phyloP scores from a whole-genome alignment of 2,888 invertebrate genomes.

The Pollenia labialis region DNA sequence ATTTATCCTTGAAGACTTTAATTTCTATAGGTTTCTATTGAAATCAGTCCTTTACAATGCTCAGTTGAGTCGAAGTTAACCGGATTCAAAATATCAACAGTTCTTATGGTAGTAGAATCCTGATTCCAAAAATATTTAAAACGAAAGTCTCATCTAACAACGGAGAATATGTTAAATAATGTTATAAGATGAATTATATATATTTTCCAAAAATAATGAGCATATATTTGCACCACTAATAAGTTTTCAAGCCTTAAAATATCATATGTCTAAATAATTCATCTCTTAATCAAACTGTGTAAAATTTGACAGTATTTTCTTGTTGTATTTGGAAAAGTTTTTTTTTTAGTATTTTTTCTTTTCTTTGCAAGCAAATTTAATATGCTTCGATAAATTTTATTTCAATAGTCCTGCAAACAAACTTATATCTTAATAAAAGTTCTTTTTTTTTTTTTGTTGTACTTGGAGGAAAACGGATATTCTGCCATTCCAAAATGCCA shows the following conservation, averaged over 20 bases:
- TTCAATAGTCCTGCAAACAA: constrained; percentile 61
- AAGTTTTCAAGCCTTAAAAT: background rate
- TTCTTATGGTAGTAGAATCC: too few relatives aligned
- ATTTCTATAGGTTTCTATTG: too few relatives aligned
- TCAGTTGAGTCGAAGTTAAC: too few relatives aligned
- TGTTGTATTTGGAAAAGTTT: background rate
- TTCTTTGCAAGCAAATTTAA: constrained; percentile 40
- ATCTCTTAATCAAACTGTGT: background rate
- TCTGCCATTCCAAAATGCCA: background rate
- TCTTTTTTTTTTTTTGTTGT: constrained; percentile 25
- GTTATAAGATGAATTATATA: too few relatives aligned
- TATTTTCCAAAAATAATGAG: too few relatives aligned
- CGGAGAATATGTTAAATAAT: too few relatives aligned
- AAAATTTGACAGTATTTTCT: background rate
- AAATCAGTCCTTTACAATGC: too few relatives aligned
- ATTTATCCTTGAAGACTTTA: too few relatives aligned
- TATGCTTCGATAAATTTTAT: constrained; percentile 64
- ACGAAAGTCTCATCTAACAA: too few relatives aligned
- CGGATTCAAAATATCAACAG: too few relatives aligned
- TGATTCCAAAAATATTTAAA: too few relatives aligned
- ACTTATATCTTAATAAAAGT: constrained; percentile 54
- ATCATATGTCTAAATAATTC: background rate
- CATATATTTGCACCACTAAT: too few relatives aligned
- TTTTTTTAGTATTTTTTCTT: background rate
- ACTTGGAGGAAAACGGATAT: background rate